A percentile compares a stretch with the other conserved stretches of the same genome.
These are phyloP conservation scores for Caranx ignobilis DNA, from an alignment of 2,113 vertebrate genomes.

Conservation along the genomic window DNA sequence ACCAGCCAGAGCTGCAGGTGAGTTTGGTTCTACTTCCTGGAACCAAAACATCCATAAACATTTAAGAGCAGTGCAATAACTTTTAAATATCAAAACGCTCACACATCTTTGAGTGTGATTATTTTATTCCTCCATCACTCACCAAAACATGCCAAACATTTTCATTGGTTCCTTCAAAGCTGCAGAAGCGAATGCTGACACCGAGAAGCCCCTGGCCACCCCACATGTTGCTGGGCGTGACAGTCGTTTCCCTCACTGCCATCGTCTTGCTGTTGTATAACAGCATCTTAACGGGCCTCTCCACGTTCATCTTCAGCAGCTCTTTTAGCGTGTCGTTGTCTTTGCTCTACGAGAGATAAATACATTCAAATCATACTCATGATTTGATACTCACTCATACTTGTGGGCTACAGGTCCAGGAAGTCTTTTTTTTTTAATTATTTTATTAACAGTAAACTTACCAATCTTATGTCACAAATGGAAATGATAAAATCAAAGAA, in stretches of 20 bases:
- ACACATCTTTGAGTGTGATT: background rate
- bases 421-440: background rate
- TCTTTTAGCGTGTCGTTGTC: conserved; percentile 97
- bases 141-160: conserved; percentile 98
- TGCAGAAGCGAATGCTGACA: conserved; percentile 98
- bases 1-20: conserved; percentile 93
- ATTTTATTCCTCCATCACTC: conserved; percentile 61
- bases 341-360: conserved; percentile 87
- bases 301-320: conserved; percentile 93
- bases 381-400: too few relatives aligned
- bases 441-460: conserved; percentile 67
- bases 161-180: conserved; percentile 96
- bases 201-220: conserved; percentile 95
- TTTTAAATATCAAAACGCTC: background rate
- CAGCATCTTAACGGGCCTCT: conserved; percentile 94
- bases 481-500: conserved; percentile 99
- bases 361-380: background rate
- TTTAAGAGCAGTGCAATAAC: background rate
- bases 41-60: conserved; percentile 18
- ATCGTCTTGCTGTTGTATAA: conserved; percentile 97
- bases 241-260: conserved; percentile 90
- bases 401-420: background rate
- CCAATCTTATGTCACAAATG: conserved; percentile 93
- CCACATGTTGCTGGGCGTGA: conserved; percentile 96
- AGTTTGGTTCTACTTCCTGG: conserved; percentile 97